Evolutionary conservation across 2,113 vertebrate genomes (phyloP), one percentile per base, ranked within the genome.

Genomic region (Mirounga angustirostris): DNA sequence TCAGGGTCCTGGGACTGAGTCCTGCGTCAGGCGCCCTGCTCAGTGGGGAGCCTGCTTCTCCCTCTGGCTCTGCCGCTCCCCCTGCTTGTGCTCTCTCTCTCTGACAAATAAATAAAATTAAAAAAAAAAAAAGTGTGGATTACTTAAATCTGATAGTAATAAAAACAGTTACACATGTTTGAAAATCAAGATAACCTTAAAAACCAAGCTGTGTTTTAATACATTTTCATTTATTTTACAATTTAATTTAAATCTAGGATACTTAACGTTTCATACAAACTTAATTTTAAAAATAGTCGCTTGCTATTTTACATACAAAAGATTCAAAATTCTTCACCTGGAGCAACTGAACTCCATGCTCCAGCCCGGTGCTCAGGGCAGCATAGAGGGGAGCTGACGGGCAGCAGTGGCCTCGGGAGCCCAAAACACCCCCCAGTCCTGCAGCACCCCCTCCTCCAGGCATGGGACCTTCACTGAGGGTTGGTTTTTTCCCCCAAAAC

Each of bases 271-370:
- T 73, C 73, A 95, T 30, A 89, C n/a, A 96, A 36, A 93, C 71
- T 61, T 97, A 93, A 92, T 54, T 97, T 69, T 81, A 91, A 96
- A 95, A 92, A 82, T 4, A 74, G 67, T 13, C 12, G 40, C 69
- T 90, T 95, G n/a, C 71, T 94, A 59, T 93, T 95, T 98, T 83
- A 97, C 65, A 94, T 18, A 84, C 58, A 96, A 59, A 89, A 91
- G 21, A 33, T 22, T 28, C 33, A 40, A 71, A 58, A 52, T 22
- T 28, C 46, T 50, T 63, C 21, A 30, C 1, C 18, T 4, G 4
- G 74, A 74, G 52, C 0, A 0, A 19, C 40, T 22, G 12, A 1
- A 2, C 26, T 1, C 30, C 0, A 24, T 0, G 3, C 1, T 28
- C 40, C 59, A 28, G 69, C 5, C 7, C 0, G 0, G 11, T 0